phyloP scores from a whole-genome alignment of 2,888 invertebrate genomes.

The Orthonychiurus folsomi region DNA sequence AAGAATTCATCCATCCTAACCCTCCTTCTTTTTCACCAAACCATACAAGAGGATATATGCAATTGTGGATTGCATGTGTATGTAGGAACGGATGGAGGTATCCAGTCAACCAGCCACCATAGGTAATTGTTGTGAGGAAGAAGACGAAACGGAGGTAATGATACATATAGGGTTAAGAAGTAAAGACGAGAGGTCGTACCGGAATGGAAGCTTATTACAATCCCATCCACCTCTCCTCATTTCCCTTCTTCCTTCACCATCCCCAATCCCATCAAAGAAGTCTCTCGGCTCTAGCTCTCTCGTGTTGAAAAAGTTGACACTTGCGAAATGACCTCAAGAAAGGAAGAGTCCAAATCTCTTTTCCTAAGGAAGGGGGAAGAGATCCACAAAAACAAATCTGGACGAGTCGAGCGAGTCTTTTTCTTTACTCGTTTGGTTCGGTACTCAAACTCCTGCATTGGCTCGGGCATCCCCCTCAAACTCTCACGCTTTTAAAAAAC shows the following conservation, averaged over 20 bases:
- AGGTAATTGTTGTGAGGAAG: background rate
- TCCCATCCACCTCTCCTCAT: background rate
- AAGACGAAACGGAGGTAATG: background rate
- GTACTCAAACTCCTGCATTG: too few species aligned
- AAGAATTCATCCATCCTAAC: background rate
- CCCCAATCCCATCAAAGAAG: background rate
- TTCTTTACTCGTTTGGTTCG: too few species aligned
- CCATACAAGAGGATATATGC: too few species aligned
- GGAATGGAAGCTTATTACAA: too few species aligned
- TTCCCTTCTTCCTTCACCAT: background rate
- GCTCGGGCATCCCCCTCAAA: too few species aligned
- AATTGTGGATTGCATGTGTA: too few species aligned
- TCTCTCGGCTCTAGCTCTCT: background rate
- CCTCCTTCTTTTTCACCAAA: background rate
- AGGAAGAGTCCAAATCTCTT: slow-evolving; percentile 26
- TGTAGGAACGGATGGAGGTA: background rate
- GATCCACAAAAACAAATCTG: too few species aligned
- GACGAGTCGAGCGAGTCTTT: too few species aligned
- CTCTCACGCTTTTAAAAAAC: too few species aligned
- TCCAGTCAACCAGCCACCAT: too few species aligned
- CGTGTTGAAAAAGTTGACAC: slow-evolving; percentile 30
- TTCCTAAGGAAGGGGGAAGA: background rate
- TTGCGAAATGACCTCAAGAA: slow-evolving; percentile 37
- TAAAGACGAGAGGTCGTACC: background rate
- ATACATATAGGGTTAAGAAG: background rate